Conservation (phyloP, 2,113 vertebrate genomes). For the Machaerirhynchus nigripectus region DNA sequence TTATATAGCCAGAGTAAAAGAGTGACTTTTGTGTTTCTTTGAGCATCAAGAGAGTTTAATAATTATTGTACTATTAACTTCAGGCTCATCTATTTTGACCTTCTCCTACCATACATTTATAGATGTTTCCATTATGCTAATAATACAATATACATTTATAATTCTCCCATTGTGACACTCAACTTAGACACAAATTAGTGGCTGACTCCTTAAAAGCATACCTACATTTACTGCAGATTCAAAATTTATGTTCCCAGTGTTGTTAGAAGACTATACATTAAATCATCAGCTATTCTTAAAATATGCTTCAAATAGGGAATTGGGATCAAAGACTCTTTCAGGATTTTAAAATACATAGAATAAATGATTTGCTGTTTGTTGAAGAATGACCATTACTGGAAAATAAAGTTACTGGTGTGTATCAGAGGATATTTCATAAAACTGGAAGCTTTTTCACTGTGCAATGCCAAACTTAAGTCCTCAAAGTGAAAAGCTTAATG, state of each 20-base stretch:
- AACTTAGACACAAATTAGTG: not conserved
- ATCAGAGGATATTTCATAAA: not conserved
- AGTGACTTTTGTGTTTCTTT: not conserved
- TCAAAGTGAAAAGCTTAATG: not conserved
- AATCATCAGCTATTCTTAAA: not conserved
- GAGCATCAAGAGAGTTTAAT: not conserved
- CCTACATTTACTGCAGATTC: not conserved
- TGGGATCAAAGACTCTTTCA: not conserved
- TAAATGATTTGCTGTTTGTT: not conserved
- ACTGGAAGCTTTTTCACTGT: not conserved
- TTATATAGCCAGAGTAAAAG: not conserved
- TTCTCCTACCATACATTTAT: not conserved
- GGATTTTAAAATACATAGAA: not conserved
- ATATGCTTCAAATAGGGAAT: not conserved
- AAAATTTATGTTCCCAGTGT: not conserved
- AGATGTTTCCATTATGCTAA: not conserved
- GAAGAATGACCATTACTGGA: not conserved
- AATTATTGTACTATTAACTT: not conserved
- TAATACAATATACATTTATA: not conserved
- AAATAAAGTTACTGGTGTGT: not conserved
- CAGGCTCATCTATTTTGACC: not conserved
- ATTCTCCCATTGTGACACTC: not conserved
- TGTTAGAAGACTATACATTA: not conserved
- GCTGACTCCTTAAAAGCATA: not conserved
- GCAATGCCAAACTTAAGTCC: not conserved